phyloP scores from a whole-genome alignment of 2,797 vertebrate species.

The Knipowitschia caucasica region DNA sequence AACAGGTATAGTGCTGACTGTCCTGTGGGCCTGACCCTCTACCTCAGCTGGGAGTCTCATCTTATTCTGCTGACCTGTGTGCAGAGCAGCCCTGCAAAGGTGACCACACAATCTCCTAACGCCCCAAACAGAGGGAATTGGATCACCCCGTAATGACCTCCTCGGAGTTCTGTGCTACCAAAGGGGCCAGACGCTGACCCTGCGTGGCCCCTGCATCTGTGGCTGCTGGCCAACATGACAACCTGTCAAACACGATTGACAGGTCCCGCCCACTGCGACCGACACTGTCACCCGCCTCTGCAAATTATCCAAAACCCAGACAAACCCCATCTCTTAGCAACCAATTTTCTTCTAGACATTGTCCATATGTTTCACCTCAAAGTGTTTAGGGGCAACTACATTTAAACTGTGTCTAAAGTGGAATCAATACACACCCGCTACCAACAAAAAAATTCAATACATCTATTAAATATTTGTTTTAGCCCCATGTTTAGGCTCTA shows the following conservation, averaged over 20 bases:
- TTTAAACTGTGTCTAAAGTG: not conserved
- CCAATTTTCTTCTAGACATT: slow-evolving; percentile 36
- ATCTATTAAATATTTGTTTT: no score
- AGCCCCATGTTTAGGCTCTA: no score
- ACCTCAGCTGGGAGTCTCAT: slow-evolving; percentile 57
- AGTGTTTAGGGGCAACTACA: not conserved
- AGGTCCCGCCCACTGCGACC: slow-evolving; percentile 63
- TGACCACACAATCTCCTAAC: slow-evolving; percentile 72
- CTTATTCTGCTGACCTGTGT: slow-evolving; percentile 74
- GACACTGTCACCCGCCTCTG: slow-evolving; percentile 33
- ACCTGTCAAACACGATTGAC: slow-evolving; percentile 85
- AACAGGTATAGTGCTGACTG: slow-evolving; percentile 31
- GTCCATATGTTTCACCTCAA: slow-evolving; percentile 25
- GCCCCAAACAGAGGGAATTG: slow-evolving; percentile 79
- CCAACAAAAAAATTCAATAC: no score
- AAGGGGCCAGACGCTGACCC: slow-evolving; percentile 66
- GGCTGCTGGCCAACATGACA: slow-evolving; percentile 69
- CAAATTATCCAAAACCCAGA: slow-evolving; percentile 67
- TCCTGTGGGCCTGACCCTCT: slow-evolving; percentile 31
- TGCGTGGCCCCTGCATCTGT: slow-evolving; percentile 41
- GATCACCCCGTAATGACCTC: slow-evolving; percentile 79
- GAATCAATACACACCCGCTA: not conserved
- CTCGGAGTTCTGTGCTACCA: slow-evolving; percentile 57
- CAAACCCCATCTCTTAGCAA: slow-evolving; percentile 33
- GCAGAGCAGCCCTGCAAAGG: slow-evolving; percentile 74